Evolutionary conservation across 2,113 vertebrate species (phyloP), one percentile per base, ranked within the genome.

Genomic region (Scopus umbretta): DNA sequence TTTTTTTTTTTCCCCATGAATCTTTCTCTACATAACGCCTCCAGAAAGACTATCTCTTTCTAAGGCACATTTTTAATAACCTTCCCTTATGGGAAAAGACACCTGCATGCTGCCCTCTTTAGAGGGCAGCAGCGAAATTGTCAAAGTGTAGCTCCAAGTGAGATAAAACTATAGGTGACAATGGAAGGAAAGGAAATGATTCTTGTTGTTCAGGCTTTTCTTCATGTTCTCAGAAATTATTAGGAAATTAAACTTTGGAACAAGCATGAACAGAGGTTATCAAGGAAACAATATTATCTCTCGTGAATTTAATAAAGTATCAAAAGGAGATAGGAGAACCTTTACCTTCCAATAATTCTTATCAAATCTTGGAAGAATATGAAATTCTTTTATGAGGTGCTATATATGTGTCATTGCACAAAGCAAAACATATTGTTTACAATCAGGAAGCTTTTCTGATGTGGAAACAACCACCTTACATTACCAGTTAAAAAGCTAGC

Each of bases 191-290:
- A 87, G 87, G 81, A 96, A 91, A 93, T 81, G 0, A 96, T 78
- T 73, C 58, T 32, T 84, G n/a, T 59, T 95, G n/a, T 55, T 84
- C 43, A 86, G 61, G 42, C 32, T 90, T 89, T 84, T 49, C 62
- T 88, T 94, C 34, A 67, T 85, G 73, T 65, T 95, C 61, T 80
- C 74, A 81, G 50, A 88, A 89, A 92, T 62, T 12, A 47, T 88
- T 96, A 97, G 96, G 87, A 94, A 96, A 96, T 96, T 95, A 93
- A 97, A 96, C 66, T 92, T 94, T 90, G 49, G 74, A 96, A 95
- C 82, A 95, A 94, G 79, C 65, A 49, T 79, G 81, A 97, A 88
- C 86, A 81, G 29, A 94, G 62, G 79, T 92, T 97, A 96, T 96
- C 83, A 84, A 52, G 36, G 38, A 92, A 59, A 96, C 27, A 90